Percentiles rank a stretch among this genome's conserved stretches.
Conservation (phyloP, 2,888 invertebrate genomes). For the Eupithecia exiguata region DNA sequence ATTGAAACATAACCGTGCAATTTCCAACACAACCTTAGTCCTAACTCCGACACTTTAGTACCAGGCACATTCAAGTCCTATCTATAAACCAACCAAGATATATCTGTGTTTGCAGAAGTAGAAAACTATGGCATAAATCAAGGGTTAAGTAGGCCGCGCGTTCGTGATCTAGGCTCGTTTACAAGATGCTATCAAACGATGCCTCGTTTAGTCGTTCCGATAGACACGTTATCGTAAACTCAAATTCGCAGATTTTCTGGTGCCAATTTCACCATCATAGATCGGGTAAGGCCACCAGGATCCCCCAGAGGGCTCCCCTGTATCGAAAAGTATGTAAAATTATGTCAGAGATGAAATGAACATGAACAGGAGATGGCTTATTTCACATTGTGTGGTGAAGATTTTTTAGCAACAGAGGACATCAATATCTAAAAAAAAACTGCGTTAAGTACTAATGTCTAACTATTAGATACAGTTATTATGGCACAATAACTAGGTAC, state of each 20-base stretch:
- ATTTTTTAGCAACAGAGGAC: too few species aligned
- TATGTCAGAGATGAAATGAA: neutral
- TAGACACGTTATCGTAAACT: slow-evolving; percentile 46
- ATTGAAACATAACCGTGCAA: slow-evolving; percentile 22
- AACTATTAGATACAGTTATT: too few species aligned
- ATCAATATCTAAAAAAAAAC: too few species aligned
- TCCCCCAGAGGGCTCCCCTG: too few species aligned
- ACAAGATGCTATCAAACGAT: slow-evolving; percentile 46
- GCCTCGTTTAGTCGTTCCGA: slow-evolving; percentile 40
- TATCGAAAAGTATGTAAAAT: too few species aligned
- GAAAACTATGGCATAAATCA: slow-evolving; percentile 35
- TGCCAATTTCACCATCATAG: neutral
- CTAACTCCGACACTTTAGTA: slow-evolving; percentile 29
- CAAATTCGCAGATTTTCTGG: neutral
- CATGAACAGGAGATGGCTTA: too few species aligned
- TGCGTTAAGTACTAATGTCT: too few species aligned
- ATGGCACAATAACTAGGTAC: too few species aligned
- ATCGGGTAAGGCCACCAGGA: too few species aligned
- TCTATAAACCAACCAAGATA: slow-evolving; percentile 15
- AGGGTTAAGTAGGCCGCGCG: slow-evolving; percentile 56
- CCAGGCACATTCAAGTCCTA: slow-evolving; percentile 37
- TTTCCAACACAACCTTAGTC: slow-evolving; percentile 17
- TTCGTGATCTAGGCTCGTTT: slow-evolving; percentile 67
- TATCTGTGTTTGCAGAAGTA: slow-evolving; percentile 8
- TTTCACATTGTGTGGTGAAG: neutral